Conservation (phyloP, 1,140 invertebrate genomes). For the Camponotus floridanus region DNA sequence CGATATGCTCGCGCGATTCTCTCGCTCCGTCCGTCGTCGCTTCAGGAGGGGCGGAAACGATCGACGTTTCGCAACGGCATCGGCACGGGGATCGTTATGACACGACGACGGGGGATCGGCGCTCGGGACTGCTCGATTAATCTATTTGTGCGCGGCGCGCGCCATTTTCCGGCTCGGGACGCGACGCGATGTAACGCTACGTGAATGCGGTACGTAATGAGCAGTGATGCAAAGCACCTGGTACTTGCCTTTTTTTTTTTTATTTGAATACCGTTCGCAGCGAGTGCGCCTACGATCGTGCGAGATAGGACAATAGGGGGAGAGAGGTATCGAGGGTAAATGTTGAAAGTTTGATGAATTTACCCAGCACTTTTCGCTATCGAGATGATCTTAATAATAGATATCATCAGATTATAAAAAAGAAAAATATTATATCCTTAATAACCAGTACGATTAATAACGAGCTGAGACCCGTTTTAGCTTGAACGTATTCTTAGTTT, state of each 20-base stretch:
- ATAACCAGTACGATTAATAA: slow-evolving; percentile 4
- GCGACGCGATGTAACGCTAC: slow-evolving; percentile 7
- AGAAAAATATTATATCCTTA: background rate
- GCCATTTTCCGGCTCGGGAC: slow-evolving; percentile 35
- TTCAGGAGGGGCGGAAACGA: background rate
- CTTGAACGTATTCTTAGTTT: background rate
- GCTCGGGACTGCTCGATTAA: slow-evolving; percentile 24
- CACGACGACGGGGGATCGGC: background rate
- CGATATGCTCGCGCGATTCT: slow-evolving; percentile 64
- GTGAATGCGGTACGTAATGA: slow-evolving; percentile 43
- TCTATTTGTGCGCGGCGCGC: slow-evolving; percentile 24
- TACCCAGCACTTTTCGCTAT: background rate
- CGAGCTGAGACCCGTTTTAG: background rate
- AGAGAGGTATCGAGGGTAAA: too few species aligned
- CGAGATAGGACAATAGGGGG: too few species aligned
- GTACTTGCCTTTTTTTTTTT: background rate
- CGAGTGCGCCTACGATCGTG: too few species aligned
- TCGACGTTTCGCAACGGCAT: slow-evolving; percentile 48
- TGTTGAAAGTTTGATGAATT: too few species aligned
- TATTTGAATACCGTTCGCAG: too few species aligned
- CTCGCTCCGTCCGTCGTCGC: slow-evolving; percentile 37
- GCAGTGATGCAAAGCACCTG: slow-evolving; percentile 15
- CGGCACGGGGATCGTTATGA: slow-evolving; percentile 24
- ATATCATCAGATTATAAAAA: background rate
- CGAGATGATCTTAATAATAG: background rate